Conservation (phyloP, 2,888 invertebrate genomes). For the Volucella inanis region DNA sequence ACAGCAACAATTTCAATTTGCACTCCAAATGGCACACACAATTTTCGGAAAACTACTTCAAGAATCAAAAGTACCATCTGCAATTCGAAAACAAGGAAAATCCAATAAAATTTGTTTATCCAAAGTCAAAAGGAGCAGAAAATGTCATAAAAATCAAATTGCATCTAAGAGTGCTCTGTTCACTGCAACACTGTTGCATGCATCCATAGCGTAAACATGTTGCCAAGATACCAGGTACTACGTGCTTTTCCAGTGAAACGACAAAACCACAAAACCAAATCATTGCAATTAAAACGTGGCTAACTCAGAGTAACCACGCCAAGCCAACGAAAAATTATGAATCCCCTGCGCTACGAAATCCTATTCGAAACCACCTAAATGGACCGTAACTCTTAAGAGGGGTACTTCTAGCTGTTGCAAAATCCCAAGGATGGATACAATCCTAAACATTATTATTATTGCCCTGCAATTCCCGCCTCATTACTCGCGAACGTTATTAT, state of each 20-base stretch:
- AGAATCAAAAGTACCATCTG: conserved; percentile 55
- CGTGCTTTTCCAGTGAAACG: conserved; percentile 60
- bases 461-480: conserved; percentile 58
- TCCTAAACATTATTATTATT: conserved; percentile 42
- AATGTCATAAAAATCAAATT: conserved; percentile 73
- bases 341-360: conserved; percentile 18
- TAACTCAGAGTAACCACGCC: conserved; percentile 65
- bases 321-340: conserved; percentile 61
- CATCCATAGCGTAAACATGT: background rate
- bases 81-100: conserved; percentile 43
- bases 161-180: conserved; percentile 54
- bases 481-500: conserved; percentile 56
- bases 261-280: conserved; percentile 64
- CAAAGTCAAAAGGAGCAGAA: conserved; percentile 2
- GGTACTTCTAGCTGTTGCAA: conserved; percentile 39
- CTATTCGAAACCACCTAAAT: conserved; percentile 23
- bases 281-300: conserved; percentile 71
- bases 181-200: conserved; percentile 16
- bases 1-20: no score
- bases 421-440: conserved; percentile 41
- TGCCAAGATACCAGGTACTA: conserved; percentile 46
- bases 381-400: conserved; percentile 58
- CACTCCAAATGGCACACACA: no score
- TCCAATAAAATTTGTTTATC: conserved; percentile 48
- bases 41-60: conserved; percentile 25